Evolutionary conservation across 2,797 vertebrate species (phyloP), one percentile per base, ranked within the genome.

Genomic region (Octomys mimax): DNA sequence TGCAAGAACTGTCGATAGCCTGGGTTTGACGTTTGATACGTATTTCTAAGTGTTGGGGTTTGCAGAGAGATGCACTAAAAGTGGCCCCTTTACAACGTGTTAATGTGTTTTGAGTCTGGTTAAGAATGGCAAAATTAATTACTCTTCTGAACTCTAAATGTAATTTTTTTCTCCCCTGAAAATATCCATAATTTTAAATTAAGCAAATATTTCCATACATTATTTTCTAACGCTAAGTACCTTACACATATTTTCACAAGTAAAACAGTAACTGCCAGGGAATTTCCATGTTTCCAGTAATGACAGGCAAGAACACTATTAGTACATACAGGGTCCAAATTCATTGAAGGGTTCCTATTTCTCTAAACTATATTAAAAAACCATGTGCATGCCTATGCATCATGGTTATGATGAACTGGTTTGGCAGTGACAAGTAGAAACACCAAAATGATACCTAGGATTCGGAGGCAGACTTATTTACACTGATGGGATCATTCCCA

Each of bases 161-260:
- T 91, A 11, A 97, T 66, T 59, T 87, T 85, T 94, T 46, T 94
- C 6, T 57, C 42, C 71, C 75, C 19, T 68, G 42, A 49, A 93
- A 86, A 91, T 82, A 75, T 2, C 22, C 13, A 3, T 18, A 64
- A 73, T 81, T 91, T 88, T 80, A 57, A 66, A 10, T 12, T 49
- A 91, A 62, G 42, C 52, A 42, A 81, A 93, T 70, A 4, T 85
- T 61, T 66, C 19, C 24, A 91, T 28, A 61, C 59, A 18, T 39
- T 31, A 82, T 94, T 95, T 92, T 82, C 49, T 61, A 87, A 42
- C 28, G 18, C n/a, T 57, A 62, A 19, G 94, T 91, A 10, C n/a
- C 87, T 97, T 87, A 66, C 73, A 59, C 71, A 83, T 31, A 73
- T 84, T 93, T 70, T 89, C 24, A 66, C 1, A 16, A 39, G 52